Percentiles rank a stretch among this genome's conserved stretches.
Conservation (phyloP, 2,113 vertebrate species). For the Ardeotis arabs region DNA sequence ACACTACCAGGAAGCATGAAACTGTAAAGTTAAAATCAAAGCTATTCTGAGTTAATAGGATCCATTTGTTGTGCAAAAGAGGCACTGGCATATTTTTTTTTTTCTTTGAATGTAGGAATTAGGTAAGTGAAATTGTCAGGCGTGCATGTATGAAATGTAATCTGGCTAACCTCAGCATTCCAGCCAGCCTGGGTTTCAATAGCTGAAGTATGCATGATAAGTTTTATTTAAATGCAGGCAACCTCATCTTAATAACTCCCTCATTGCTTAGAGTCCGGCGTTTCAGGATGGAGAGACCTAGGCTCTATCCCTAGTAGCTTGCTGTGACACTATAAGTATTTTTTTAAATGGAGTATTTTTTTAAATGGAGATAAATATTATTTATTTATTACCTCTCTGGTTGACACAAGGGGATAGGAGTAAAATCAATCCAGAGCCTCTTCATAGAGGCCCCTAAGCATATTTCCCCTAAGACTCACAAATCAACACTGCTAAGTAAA, state of each 20-base stretch:
- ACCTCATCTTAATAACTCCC: not conserved
- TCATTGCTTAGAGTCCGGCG: not conserved
- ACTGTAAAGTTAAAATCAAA: not conserved
- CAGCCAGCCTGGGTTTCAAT: slow-evolving; percentile 11
- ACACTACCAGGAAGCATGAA: not conserved
- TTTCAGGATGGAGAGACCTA: not conserved
- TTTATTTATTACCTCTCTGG: not conserved
- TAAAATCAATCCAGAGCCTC: slow-evolving; percentile 1
- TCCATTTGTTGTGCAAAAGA: slow-evolving; percentile 9
- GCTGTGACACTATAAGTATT: not conserved
- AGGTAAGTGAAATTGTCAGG: slow-evolving; percentile 31
- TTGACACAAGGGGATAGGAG: not conserved
- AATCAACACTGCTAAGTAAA: slow-evolving; percentile 21
- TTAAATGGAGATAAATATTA: not conserved
- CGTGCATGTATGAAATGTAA: slow-evolving; percentile 7
- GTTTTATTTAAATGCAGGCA: slow-evolving; percentile 1
- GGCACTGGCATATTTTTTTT: not conserved
- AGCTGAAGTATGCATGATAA: slow-evolving; percentile 14
- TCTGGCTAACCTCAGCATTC: slow-evolving; percentile 33
- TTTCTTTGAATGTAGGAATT: not conserved
- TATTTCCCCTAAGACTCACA: slow-evolving; percentile 22
- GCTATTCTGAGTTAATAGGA: slow-evolving; percentile 9
- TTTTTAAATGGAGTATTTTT: not conserved
- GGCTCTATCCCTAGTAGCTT: not conserved
- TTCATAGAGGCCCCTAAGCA: not conserved